Base-by-base conservation (phyloP, 2,888 invertebrate species). In the Exocentrus adspersus region DNA sequence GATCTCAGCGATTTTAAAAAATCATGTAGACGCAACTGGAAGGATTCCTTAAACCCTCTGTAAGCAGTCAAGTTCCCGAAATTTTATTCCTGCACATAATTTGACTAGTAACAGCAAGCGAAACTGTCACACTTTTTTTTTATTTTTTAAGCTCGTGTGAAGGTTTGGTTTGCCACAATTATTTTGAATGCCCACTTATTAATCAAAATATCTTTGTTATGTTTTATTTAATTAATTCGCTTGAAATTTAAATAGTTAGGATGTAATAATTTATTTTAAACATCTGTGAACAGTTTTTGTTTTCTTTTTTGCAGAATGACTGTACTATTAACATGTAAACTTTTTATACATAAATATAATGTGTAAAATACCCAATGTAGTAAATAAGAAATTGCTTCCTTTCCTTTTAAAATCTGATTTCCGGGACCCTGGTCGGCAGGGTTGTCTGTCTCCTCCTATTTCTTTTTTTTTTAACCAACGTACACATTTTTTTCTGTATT, bases 331-430 rank as follows among this genome's bases (percentile, higher is more conserved):
- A 60, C 72, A 70, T 80, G 79, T 80, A 79, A 77, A 75, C 75
- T 78, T 80, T 80, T 81, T 81, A 79, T 81, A 80, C 79, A 80
- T 78, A 78, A 80, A 80, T 79, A 79, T 80, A 80, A 78, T 77
- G 76, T 79, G 80, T 79, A 78, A 77, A 78, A 76, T 71, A 71
- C 69, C 69, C 59, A 68, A 73, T 73, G 70, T 75, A 73, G 70
- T 74, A 70, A 72, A 60, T 73, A 62, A 71, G 69, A 64, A 61
- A 69, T 69, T 69, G 68, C 65, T 70, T 69, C 65, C 69, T 70
- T 51, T 52, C 43, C 37, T 52, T 46, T 50, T 54, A 17, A 3
- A 43, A 16, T 60, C 54, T 59, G 59, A 60, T 68, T 64, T 60
- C 71, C 68, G 70, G 73, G 72, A 70, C 71, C 75, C 70, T 64